Evolutionary conservation across 2,888 invertebrate species (phyloP).

Genomic region (Malthinus flaveolus): DNA sequence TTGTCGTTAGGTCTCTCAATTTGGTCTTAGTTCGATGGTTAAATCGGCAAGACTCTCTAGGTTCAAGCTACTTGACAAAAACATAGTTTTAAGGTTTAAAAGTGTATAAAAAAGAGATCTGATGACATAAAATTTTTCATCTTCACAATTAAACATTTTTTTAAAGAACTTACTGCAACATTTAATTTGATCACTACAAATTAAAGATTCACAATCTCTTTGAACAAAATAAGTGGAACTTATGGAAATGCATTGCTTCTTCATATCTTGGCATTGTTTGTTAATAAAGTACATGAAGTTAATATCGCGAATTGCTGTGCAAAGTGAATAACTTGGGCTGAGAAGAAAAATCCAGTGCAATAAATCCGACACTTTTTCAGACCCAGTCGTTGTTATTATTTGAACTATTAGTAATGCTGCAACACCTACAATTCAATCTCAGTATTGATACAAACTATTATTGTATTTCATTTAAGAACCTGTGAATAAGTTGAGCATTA

Average conservation of each 20-base stretch:
- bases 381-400: constrained; percentile 62
- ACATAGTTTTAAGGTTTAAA: too few relatives aligned
- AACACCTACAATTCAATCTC: constrained; percentile 60
- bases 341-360: constrained; percentile 70
- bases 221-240: constrained; percentile 3
- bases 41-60: too few relatives aligned
- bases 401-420: constrained; percentile 72
- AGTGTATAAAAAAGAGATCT: too few relatives aligned
- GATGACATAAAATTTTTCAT: too few relatives aligned
- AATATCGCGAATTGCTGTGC: constrained; percentile 52
- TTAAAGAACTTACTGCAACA: constrained; percentile 51
- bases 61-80: too few relatives aligned
- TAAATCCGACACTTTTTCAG: constrained; percentile 58
- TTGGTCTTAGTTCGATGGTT: too few relatives aligned
- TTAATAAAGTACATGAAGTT: constrained; percentile 25
- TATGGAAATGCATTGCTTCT: constrained; percentile 27
- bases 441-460: too few relatives aligned
- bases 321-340: constrained; percentile 71
- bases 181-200: constrained; percentile 21
- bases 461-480: constrained; percentile 56
- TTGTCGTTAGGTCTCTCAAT: too few relatives aligned
- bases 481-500: constrained; percentile 71
- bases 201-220: constrained; percentile 46
- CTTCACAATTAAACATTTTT: too few relatives aligned
- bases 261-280: constrained; percentile 16